Percentiles rank a stretch among this genome's conserved stretches.
phyloP scores from a whole-genome alignment of 2,888 invertebrate genomes.

The Teleiodes luculella region DNA sequence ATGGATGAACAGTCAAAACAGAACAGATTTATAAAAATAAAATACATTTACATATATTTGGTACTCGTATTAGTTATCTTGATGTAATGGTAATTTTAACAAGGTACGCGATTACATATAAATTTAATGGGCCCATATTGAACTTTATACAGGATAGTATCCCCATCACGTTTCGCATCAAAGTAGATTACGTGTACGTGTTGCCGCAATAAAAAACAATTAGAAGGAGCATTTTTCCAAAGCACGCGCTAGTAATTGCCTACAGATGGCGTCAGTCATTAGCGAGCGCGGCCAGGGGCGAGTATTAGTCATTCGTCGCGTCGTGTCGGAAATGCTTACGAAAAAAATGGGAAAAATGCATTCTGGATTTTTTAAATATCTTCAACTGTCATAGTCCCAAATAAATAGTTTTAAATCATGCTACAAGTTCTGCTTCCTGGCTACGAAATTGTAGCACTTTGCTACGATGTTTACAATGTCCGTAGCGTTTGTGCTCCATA shows the following conservation, averaged over 20 bases:
- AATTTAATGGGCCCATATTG: background rate
- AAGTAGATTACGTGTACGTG: conserved; percentile 22
- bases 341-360: background rate
- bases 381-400: too few species aligned
- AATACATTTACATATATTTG: too few species aligned
- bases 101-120: too few species aligned
- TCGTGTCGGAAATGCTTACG: background rate
- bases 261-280: conserved; percentile 65
- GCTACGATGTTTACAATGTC: too few species aligned
- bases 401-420: too few species aligned
- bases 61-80: too few species aligned
- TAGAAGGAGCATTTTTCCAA: conserved; percentile 51
- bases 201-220: conserved; percentile 57
- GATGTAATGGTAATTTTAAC: too few species aligned
- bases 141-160: background rate
- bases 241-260: conserved; percentile 63
- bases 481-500: too few species aligned
- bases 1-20: too few species aligned
- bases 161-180: conserved; percentile 1
- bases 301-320: conserved; percentile 12
- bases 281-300: conserved; percentile 30
- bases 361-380: background rate
- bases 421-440: too few species aligned
- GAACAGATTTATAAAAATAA: too few species aligned
- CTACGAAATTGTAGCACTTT: too few species aligned